Base-by-base conservation (phyloP, 2,888 invertebrate species). In the Gastrophysa polygoni region DNA sequence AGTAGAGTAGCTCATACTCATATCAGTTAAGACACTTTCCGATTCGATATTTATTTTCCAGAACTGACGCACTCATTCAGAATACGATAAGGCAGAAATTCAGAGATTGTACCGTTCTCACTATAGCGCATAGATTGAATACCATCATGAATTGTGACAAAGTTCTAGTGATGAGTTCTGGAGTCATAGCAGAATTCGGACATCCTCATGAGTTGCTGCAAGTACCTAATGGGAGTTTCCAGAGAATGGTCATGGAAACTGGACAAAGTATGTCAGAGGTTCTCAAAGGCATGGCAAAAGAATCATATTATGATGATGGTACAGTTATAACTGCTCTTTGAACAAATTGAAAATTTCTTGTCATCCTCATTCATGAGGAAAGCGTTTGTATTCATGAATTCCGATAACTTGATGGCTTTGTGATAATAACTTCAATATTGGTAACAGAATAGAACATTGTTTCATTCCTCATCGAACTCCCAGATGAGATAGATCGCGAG, bases 121-220 rank as follows among this genome's bases (percentile, higher is more conserved):
- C 55, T 21, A 24, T 55, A 5, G 55, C 55, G 10, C 55, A 55
- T 29, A 18, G 55, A 11, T 16, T 55, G 8, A 38, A 55, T 14
- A 34, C 51, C 1, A 51, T 51, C 0, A 51, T 51, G 51, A 34
- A 51, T 20, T 51, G 34, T 7, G 55, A 55, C 24, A 21, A 17
- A 24, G 55, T 55, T 2, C 3, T 55, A 24, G 55, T 55, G 5
- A 14, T 55, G 38, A 44, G 44, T 16, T 21, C 10, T 21, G 55
- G 55, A 46, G 4, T 2, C 17, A 43, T 16, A 4, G 55, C 44
- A 2, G 55, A 55, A 16, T 86, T 89, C 18, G 93, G 89, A 1
- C 88, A 89, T 71, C 93, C 95, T 0, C 86, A 85, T 74, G 84
- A 85, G 68, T 75, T 91, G 44, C 74, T 91, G 44, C 83, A 86